phyloP scores from a whole-genome alignment of 2,797 vertebrate genomes.

The Rhinophrynus dorsalis region DNA sequence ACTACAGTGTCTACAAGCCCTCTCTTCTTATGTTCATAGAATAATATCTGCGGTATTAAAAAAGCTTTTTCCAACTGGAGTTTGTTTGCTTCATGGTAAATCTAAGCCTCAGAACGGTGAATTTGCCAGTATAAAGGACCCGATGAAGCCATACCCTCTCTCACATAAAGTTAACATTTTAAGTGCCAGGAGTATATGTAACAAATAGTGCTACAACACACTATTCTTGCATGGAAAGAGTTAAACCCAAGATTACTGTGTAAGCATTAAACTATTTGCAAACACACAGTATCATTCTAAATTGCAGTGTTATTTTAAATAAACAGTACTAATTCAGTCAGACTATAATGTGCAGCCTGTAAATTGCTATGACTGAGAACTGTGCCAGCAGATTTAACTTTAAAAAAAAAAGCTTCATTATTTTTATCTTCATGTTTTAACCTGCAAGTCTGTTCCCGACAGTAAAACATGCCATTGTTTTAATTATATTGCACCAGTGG shows the following conservation, averaged over 20 bases:
- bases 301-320: neutral
- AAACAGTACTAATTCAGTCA: neutral
- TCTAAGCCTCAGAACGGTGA: too few species aligned
- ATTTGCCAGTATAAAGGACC: too few species aligned
- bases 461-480: constrained; percentile 22
- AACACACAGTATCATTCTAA: neutral
- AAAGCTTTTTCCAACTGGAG: too few species aligned
- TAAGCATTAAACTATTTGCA: neutral
- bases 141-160: too few species aligned
- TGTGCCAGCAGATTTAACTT: neutral
- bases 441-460: constrained; percentile 2
- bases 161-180: too few species aligned
- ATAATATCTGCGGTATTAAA: too few species aligned
- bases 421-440: constrained; percentile 7
- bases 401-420: constrained; percentile 16
- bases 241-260: neutral
- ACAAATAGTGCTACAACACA: too few species aligned
- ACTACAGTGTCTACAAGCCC: too few species aligned
- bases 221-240: too few species aligned
- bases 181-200: too few species aligned
- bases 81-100: too few species aligned
- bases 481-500: constrained; percentile 17
- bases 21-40: too few species aligned
- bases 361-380: neutral
- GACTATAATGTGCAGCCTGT: neutral